Evolutionary conservation across 2,113 vertebrate species (phyloP).

Genomic region (Vulpes vulpes): DNA sequence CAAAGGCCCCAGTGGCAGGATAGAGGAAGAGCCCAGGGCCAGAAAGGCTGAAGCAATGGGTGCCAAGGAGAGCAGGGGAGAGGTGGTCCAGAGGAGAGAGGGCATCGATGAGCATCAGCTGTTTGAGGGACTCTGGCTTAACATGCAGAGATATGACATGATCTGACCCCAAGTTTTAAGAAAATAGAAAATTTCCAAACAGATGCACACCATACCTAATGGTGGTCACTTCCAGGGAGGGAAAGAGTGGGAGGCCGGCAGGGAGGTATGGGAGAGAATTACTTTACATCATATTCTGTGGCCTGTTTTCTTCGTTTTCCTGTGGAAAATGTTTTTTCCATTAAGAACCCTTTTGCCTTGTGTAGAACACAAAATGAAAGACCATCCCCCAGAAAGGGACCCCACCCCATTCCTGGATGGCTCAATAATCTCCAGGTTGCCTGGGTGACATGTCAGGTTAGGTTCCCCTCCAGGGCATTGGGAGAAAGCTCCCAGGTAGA

Average conservation of each 20-base stretch:
- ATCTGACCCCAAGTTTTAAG: background rate
- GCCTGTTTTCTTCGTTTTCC: background rate
- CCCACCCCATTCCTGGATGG: background rate
- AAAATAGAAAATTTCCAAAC: background rate
- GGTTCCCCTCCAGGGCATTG: background rate
- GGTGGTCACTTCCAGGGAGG: background rate
- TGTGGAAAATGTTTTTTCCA: background rate
- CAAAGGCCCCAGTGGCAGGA: background rate
- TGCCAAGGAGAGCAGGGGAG: fast-evolving
- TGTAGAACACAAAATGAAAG: background rate
- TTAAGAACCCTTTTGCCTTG: background rate
- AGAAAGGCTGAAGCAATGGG: background rate
- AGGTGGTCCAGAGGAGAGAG: background rate
- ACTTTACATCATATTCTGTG: background rate
- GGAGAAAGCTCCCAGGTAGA: background rate
- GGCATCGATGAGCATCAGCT: background rate
- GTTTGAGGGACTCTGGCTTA: background rate
- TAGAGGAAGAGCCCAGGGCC: background rate
- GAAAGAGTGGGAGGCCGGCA: too few species aligned
- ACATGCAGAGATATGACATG: background rate
- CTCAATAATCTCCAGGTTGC: background rate
- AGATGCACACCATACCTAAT: background rate
- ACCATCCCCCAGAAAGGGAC: background rate
- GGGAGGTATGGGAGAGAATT: background rate
- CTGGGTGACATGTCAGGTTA: background rate